phyloP scores from a whole-genome alignment of 2,113 vertebrate genomes.

The Neotoma lepida region DNA sequence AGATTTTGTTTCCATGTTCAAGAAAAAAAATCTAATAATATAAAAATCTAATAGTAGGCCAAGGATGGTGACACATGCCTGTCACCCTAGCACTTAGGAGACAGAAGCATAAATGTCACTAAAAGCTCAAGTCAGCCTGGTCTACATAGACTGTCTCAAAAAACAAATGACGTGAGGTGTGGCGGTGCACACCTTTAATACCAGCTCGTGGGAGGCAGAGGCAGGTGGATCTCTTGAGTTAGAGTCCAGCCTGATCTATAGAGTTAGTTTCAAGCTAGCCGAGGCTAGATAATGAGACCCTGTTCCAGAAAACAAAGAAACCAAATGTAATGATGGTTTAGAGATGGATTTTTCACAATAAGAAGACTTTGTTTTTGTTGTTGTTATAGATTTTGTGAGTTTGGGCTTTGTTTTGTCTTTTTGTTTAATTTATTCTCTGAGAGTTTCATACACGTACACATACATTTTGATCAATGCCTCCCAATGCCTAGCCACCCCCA shows the following conservation, averaged over 20 bases:
- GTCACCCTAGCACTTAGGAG: neutral
- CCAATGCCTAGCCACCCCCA: neutral
- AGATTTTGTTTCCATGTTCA: slow-evolving; percentile 9
- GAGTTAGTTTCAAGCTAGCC: neutral
- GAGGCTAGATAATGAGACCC: neutral
- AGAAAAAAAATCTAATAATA: neutral
- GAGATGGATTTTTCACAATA: neutral
- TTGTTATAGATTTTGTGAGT: neutral
- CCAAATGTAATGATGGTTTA: neutral
- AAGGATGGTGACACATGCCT: no score
- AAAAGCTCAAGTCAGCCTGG: neutral
- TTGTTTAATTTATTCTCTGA: neutral
- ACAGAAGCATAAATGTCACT: neutral
- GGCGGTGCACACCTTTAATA: neutral
- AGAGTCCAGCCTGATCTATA: neutral
- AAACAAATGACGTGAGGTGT: neutral
- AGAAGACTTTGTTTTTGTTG: neutral
- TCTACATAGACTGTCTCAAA: no score
- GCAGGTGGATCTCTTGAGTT: neutral
- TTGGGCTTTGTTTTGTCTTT: neutral
- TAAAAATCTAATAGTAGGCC: neutral
- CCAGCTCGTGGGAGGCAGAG: neutral
- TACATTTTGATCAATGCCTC: neutral
- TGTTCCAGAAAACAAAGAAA: neutral
- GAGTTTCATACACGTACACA: neutral